Percentiles rank a stretch among this genome's conserved stretches.
Evolutionary conservation across 2,888 invertebrate genomes (phyloP).

Genomic region (Schizotus pectinicornis): DNA sequence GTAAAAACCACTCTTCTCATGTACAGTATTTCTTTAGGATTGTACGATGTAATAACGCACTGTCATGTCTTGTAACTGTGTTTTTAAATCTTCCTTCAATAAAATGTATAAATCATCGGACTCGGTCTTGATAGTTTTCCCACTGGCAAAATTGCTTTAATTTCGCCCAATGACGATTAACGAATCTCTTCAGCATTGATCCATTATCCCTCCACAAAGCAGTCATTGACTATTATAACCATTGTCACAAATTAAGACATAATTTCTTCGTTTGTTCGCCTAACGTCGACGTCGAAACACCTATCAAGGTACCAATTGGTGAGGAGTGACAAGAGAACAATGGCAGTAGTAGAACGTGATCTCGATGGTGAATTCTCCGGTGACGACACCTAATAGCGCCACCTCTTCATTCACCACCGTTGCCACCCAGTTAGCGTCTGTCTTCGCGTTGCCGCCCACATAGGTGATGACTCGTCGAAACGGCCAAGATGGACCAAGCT

Average conservation of each 20-base stretch:
- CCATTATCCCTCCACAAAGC: not conserved
- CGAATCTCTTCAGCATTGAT: too few relatives aligned
- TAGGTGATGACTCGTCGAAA: slow-evolving; percentile 43
- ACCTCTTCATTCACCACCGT: slow-evolving; percentile 40
- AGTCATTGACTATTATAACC: not conserved
- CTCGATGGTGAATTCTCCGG: slow-evolving; percentile 33
- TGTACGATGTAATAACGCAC: slow-evolving; percentile 35
- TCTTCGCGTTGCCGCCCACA: slow-evolving; percentile 45
- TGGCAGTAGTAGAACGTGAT: slow-evolving; percentile 13
- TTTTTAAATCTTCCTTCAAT: slow-evolving; percentile 41
- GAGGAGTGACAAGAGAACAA: slow-evolving; percentile 21
- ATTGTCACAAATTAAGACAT: slow-evolving; percentile 4
- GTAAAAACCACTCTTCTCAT: slow-evolving; percentile 25
- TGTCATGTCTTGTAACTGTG: slow-evolving; percentile 44
- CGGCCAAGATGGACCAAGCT: slow-evolving; percentile 7
- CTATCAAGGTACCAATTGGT: slow-evolving; percentile 7
- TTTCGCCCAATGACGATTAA: too few relatives aligned
- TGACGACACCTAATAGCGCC: slow-evolving; percentile 45
- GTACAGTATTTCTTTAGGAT: slow-evolving; percentile 24
- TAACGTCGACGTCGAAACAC: not conserved
- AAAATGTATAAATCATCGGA: slow-evolving; percentile 37
- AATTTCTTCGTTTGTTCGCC: too few relatives aligned
- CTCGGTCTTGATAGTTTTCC: not conserved
- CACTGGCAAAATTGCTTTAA: too few relatives aligned
- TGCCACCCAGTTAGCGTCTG: slow-evolving; percentile 41